Evolutionary conservation across 2,888 invertebrate genomes (phyloP), one percentile per base, ranked within the genome.

Genomic region (Leucophora obtusa): DNA sequence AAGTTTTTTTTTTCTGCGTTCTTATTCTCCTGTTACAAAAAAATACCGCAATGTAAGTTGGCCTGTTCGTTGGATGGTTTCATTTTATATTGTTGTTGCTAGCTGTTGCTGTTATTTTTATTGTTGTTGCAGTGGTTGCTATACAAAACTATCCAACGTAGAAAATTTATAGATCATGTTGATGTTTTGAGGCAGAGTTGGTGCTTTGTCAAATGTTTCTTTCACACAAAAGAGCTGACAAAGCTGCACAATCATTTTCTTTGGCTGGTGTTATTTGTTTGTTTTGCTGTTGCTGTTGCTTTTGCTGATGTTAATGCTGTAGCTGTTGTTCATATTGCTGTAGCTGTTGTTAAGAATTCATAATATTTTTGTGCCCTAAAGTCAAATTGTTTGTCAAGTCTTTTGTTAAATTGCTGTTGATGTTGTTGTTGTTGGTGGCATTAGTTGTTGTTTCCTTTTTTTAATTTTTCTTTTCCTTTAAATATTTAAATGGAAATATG

Each of bases 301-400:
- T 2, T n/a, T n/a, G n/a, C n/a, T n/a, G n/a, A n/a, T 65, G 73
- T 47, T 60, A n/a, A 50, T 28, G 15, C 38, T 24, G 24, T n/a
- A 24, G 24, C 58, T 63, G 63, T 60, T 65, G 73, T 47, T 60
- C 24, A 38, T 69, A 71, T 69, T 69, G 73, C 60, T 72, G 62
- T 47, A 28, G 28, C 28, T 28, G 28, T 38, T 82, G 73, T 73
- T 75, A 79, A 76, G 77, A 68, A 83, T 83, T 83, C 76, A 83
- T 83, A 82, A 83, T 83, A 83, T 83, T 83, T 77, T 74, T 81
- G 74, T 83, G 83, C 83, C 83, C 82, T 43, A 76, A 80, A 82
- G 83, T 80, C 82, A 82, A 83, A 83, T 82, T 83, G 76, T 82
- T 83, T 83, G 80, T 82, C 75, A 82, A 79, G 74, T 79, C 77